Percentiles rank a stretch among this genome's conserved stretches.
phyloP scores from a whole-genome alignment of 2,113 vertebrate species.

The Neogobius melanostomus region DNA sequence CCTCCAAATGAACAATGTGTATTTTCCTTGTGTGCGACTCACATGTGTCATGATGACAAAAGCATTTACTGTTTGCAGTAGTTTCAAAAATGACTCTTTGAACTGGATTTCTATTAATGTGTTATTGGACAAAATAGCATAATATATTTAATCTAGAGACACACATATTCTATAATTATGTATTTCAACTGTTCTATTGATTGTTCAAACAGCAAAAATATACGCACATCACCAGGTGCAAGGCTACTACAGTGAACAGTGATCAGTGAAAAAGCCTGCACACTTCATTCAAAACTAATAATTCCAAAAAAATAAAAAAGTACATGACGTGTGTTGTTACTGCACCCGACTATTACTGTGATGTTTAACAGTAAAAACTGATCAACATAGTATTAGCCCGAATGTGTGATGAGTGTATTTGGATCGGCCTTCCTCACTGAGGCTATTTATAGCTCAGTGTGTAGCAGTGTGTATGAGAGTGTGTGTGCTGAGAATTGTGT shows the following conservation, averaged over 20 bases:
- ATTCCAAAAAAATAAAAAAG: too few species aligned
- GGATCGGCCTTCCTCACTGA: conserved; percentile 21
- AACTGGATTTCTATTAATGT: not conserved
- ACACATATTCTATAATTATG: too few species aligned
- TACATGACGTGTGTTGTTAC: too few species aligned
- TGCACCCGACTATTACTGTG: not conserved
- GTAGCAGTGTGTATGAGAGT: conserved; percentile 6
- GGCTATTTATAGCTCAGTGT: conserved; percentile 53
- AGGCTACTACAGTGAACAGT: too few species aligned
- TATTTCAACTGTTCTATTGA: too few species aligned
- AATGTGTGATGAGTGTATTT: conserved; percentile 16
- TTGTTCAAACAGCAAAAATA: too few species aligned
- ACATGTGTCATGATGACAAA: not conserved
- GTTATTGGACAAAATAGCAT: not conserved
- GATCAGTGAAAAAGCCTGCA: too few species aligned
- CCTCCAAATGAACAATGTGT: conserved; percentile 13
- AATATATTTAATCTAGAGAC: not conserved
- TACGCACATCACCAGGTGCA: too few species aligned
- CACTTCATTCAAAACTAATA: too few species aligned
- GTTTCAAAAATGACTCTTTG: not conserved
- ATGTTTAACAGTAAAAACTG: not conserved
- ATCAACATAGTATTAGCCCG: not conserved
- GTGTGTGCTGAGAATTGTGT: conserved; percentile 9
- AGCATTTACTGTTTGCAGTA: not conserved
- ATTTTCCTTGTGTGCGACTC: conserved; percentile 24